Evolutionary conservation across 2,113 vertebrate genomes (phyloP), one percentile per base, ranked within the genome.

Genomic region (Phodopus roborovskii): DNA sequence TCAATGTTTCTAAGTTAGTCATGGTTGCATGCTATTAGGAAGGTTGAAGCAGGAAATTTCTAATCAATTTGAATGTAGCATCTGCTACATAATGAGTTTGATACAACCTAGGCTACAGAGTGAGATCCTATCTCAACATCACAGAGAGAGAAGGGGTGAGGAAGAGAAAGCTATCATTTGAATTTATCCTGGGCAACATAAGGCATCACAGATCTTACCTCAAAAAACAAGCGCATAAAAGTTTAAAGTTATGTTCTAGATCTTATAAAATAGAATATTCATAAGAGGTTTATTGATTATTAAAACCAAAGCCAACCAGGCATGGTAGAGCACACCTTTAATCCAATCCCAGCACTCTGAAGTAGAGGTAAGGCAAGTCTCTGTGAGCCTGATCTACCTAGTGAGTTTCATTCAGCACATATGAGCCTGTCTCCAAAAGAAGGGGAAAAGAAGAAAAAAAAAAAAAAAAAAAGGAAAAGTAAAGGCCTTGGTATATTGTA

Each of bases 201-300:
- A 39, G n/a, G 26, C 48, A 48, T 45, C 50, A 70, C n/a, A 81
- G 50, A 81, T 17, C 33, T 45, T 60, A 24, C 13, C 77, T 64
- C 33, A 79, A 73, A 70, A 73, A 39, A 75, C 26, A 45, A 71
- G 70, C n/a, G n/a, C 56, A 42, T 84, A 60, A 83, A 60, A 42
- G 20, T 56, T 71, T 90, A 33, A 90, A 91, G 12, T 92, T 96
- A 33, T 64, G 7, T 50, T 93, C 13, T 96, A 0, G 56, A 36
- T n/a, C 71, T 90, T 92, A 58, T 53, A 66, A 66, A 90, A 33
- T 88, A 1, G 17, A 88, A 85, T 94, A 84, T 84, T 92, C 94
- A 53, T 79, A 86, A 84, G 90, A 36, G 45, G 16, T 62, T 90
- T 92, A 39, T 81, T 95, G 73, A 85, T 94, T 94, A 75, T 92